phyloP scores from a whole-genome alignment of 2,888 invertebrate species.

The Chymomyza fuscimana region DNA sequence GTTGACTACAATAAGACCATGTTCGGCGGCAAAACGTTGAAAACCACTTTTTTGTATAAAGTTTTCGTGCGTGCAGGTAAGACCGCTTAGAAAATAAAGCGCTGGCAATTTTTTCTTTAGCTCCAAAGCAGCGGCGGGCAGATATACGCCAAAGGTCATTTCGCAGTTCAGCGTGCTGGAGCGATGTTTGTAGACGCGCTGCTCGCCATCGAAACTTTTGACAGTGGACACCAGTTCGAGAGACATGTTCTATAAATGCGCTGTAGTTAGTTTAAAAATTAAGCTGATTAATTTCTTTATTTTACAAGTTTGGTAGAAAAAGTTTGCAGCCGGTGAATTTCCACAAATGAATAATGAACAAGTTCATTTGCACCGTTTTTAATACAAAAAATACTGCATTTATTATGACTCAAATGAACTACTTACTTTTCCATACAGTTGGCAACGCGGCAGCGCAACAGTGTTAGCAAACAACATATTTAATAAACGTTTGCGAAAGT shows the following conservation, averaged over 20 bases:
- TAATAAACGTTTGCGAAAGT: neutral
- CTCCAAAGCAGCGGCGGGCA: slow-evolving; percentile 86
- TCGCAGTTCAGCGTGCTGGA: slow-evolving; percentile 87
- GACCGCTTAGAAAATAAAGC: slow-evolving; percentile 94
- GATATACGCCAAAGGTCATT: slow-evolving; percentile 95
- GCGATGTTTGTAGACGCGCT: slow-evolving; percentile 75
- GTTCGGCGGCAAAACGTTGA: slow-evolving; percentile 92
- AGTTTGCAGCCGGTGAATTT: neutral
- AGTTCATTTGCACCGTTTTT: neutral
- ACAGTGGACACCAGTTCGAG: slow-evolving; percentile 65
- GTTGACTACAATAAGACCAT: slow-evolving; percentile 92
- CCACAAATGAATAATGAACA: neutral
- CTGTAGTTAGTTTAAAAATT: neutral
- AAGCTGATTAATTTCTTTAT: neutral
- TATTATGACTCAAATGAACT: too few species aligned
- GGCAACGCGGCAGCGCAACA: neutral
- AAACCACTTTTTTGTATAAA: slow-evolving; percentile 97
- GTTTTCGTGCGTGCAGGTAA: slow-evolving; percentile 97
- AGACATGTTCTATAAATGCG: slow-evolving; percentile 51
- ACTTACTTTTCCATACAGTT: neutral
- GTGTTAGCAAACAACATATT: neutral
- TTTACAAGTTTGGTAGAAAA: neutral
- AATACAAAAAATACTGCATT: too few species aligned
- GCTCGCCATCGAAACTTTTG: slow-evolving; percentile 75
- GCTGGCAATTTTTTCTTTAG: slow-evolving; percentile 84